Base-by-base conservation (phyloP, 2,797 vertebrate genomes). In the Myotis vivesi region DNA sequence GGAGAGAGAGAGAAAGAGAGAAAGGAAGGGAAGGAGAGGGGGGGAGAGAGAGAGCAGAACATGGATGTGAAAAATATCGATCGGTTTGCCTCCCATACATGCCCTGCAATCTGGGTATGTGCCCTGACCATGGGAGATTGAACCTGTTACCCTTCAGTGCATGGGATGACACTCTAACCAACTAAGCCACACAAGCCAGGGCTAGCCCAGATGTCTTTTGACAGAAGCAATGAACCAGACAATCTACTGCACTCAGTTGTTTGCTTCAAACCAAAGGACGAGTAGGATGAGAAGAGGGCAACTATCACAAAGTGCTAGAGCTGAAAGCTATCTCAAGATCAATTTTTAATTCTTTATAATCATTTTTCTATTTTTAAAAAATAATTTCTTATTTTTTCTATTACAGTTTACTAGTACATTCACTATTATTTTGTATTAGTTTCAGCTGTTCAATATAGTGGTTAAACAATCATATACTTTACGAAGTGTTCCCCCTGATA, bases 191-290 rank as follows among this genome's bases (percentile, higher is more conserved):
- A 33, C n/a, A 7, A 33, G 15, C 62, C 62, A 66, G 62, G 62
- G 30, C 62, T 66, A 75, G 11, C 25, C 30, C 80, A 92, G 44
- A 77, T 84, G 76, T 71, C 85, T 62, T 94, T 91, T 92, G 73
- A 57, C 53, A 83, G 51, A 85, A 28, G 51, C 30, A 59, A 25
- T 93, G 66, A 91, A 82, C 23, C 10, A 87, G 76, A 73, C 30
- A 92, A 23, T 84, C 28, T 41, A 49, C 15, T 87, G n/a, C 25
- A 53, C 16, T 96, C 79, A 53, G 57, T 69, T n/a, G 57, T 86
- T 86, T 55, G 20, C 57, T 83, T 95, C 10, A 66, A 91, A 89
- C 19, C 38, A 85, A 90, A 71, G 73, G 20, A 88, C 59, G 28
- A 57, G 51, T 46, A 94, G 71, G 68, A 69, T 44, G 51, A 57